phyloP scores from a whole-genome alignment of 2,797 vertebrate genomes.

The Channa striata region DNA sequence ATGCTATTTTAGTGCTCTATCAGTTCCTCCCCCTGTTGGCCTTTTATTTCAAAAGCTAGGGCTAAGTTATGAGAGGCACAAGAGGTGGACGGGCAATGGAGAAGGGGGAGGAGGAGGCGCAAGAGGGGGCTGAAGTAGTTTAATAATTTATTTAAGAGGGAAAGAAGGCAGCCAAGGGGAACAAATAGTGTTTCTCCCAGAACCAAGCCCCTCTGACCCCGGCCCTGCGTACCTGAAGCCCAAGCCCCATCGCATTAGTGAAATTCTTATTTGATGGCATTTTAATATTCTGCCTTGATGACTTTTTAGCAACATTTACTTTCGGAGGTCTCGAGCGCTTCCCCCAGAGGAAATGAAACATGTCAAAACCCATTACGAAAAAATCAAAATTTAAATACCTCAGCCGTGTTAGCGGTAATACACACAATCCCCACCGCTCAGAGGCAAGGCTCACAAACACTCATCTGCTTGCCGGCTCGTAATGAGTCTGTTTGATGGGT shows the following conservation, averaged over 20 bases:
- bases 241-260: constrained; percentile 97
- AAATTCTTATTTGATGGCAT: constrained; percentile 99
- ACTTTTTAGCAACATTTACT: constrained; percentile 99
- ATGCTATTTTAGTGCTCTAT: constrained; percentile 59
- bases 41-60: constrained; percentile 84
- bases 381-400: constrained; percentile 99
- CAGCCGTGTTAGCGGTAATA: constrained; percentile 95
- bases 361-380: constrained; percentile 99
- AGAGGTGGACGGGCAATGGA: constrained; percentile 88
- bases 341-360: constrained; percentile 99
- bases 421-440: constrained; percentile 95
- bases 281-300: constrained; percentile 99
- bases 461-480: constrained; percentile 97
- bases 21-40: constrained; percentile 72
- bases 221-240: constrained; percentile 94
- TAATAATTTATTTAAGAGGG: constrained; percentile 91
- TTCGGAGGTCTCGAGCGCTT: constrained; percentile 97
- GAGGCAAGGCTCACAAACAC: constrained; percentile 94
- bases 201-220: constrained; percentile 92
- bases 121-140: constrained; percentile 87
- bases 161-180: constrained; percentile 98
- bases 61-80: constrained; percentile 92
- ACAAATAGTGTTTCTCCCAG: constrained; percentile 99
- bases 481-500: constrained; percentile 99
- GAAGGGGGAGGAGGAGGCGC: constrained; percentile 78